These are phyloP conservation scores for Phrynocephalus guinanensis DNA, from an alignment of 2,797 vertebrate species.

Conservation along the genomic window DNA sequence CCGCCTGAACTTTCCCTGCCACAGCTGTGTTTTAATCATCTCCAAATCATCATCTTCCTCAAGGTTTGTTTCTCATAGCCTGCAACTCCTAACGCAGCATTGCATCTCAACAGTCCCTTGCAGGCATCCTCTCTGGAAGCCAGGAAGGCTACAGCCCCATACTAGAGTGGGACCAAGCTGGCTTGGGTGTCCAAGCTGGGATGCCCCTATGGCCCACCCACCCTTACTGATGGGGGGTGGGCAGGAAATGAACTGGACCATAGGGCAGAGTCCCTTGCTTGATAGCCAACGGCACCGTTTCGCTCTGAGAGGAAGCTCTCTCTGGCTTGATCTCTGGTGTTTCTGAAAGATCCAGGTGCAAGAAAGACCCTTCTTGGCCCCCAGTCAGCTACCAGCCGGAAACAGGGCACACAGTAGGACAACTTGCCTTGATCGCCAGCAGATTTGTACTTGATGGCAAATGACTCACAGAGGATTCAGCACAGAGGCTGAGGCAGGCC, in stretches of 20 bases:
- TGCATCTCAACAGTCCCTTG: no score
- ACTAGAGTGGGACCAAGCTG: no score
- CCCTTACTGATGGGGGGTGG: neutral
- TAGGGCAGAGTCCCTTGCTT: no score
- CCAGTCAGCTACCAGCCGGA: no score
- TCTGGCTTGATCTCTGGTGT: neutral
- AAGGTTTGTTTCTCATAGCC: slow-evolving; percentile 66
- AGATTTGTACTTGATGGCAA: neutral
- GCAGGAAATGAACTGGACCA: neutral
- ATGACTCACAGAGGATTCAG: neutral
- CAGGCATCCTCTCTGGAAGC: neutral
- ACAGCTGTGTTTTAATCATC: slow-evolving; percentile 64
- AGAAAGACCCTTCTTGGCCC: neutral
- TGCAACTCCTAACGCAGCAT: neutral
- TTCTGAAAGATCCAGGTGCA: neutral
- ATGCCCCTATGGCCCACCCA: no score
- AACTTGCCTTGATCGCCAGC: no score
- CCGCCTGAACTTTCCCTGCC: slow-evolving; percentile 51
- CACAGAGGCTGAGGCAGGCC: neutral
- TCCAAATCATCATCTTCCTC: slow-evolving; percentile 63
- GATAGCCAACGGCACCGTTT: no score
- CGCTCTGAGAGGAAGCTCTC: no score
- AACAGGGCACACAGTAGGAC: no score
- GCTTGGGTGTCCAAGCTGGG: no score
- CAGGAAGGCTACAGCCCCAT: neutral